These are phyloP conservation scores for Tachuris rubrigastra DNA, from an alignment of 2,113 vertebrate genomes.

Conservation along the genomic window DNA sequence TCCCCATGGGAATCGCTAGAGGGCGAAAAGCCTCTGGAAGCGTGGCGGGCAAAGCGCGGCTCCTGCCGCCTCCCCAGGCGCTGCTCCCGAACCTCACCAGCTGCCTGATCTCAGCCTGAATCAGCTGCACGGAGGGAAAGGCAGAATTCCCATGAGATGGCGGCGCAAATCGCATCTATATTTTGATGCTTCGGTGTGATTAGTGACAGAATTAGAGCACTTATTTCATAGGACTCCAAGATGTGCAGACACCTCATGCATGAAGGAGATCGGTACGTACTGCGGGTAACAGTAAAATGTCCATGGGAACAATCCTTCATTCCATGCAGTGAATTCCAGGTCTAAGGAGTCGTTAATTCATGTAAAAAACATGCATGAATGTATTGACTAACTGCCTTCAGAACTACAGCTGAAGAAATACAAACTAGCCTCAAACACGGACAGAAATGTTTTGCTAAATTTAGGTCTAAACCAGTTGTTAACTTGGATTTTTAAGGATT, in stretches of 20 bases:
- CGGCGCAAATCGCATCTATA: fast-evolving
- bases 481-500: not conserved
- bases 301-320: not conserved
- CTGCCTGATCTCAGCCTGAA: slow-evolving; percentile 93
- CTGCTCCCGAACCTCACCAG: slow-evolving; percentile 83
- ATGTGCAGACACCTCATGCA: slow-evolving; percentile 39
- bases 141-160: not conserved
- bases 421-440: not conserved
- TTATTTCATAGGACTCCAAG: not conserved
- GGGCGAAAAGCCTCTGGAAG: slow-evolving; percentile 14
- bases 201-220: not conserved
- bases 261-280: not conserved
- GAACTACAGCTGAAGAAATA: not conserved
- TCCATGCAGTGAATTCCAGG: slow-evolving; percentile 29
- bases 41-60: slow-evolving; percentile 9
- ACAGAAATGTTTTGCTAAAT: not conserved
- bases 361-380: not conserved
- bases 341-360: not conserved
- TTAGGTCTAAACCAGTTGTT: not conserved
- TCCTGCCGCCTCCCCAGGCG: not conserved
- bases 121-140: slow-evolving; percentile 74
- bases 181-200: not conserved
- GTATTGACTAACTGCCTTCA: not conserved
- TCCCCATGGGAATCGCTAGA: slow-evolving; percentile 65
- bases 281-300: not conserved